phyloP scores from a whole-genome alignment of 2,113 vertebrate species.

The Acrocephalus arundinaceus region DNA sequence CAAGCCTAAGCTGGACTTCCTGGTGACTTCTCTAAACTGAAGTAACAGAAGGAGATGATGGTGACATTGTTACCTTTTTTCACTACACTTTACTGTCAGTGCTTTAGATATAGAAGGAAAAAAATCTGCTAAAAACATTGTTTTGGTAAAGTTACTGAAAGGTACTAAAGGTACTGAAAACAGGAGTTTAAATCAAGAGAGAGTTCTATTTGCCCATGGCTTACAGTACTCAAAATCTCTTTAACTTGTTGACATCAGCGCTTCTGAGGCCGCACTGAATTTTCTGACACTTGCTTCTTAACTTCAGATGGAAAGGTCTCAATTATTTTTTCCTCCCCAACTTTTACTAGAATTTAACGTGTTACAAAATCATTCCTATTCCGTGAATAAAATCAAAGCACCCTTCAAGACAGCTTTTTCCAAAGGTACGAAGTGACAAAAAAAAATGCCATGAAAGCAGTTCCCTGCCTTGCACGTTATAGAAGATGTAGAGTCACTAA shows the following conservation, averaged over 20 bases:
- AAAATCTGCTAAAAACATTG: not conserved
- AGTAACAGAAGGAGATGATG: not conserved
- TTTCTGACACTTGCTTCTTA: not conserved
- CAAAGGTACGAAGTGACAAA: fast-evolving
- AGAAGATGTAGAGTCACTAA: too few species aligned
- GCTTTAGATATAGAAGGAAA: not conserved
- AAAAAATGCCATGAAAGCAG: not conserved
- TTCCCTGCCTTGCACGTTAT: not conserved
- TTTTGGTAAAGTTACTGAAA: not conserved
- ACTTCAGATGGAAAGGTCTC: not conserved
- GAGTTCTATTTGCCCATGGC: fast-evolving
- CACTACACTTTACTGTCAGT: not conserved
- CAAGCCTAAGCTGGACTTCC: not conserved
- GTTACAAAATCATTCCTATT: not conserved
- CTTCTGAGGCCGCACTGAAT: fast-evolving
- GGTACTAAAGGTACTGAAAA: not conserved
- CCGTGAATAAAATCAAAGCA: not conserved
- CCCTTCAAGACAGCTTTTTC: not conserved
- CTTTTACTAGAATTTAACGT: not conserved
- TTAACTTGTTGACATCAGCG: not conserved
- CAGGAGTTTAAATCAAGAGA: not conserved
- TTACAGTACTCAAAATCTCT: not conserved
- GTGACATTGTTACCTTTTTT: not conserved
- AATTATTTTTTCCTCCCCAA: fast-evolving
- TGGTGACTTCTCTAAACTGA: not conserved